Evolutionary conservation across 2,888 invertebrate genomes (phyloP).

Genomic region (Sphaerophoria rueppellii): DNA sequence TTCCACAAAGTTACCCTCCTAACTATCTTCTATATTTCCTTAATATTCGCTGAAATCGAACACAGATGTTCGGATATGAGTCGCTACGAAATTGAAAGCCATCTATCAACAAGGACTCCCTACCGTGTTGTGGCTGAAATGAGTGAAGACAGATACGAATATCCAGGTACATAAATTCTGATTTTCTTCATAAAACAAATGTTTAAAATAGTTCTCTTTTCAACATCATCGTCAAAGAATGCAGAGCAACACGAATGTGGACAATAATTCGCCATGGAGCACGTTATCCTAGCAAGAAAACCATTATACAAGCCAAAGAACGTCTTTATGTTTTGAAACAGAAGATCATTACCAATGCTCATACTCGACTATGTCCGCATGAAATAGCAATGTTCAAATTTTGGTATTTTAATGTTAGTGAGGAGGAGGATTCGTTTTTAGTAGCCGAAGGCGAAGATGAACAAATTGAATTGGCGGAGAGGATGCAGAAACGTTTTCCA

Average conservation of each 20-base stretch:
- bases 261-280: conserved; percentile 90
- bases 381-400: conserved; percentile 82
- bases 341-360: conserved; percentile 80
- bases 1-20: conserved; percentile 45
- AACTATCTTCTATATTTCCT: conserved; percentile 61
- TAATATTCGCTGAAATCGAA: conserved; percentile 60
- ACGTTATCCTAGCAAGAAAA: conserved; percentile 86
- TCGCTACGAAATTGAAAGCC: conserved; percentile 82
- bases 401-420: conserved; percentile 85
- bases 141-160: conserved; percentile 85
- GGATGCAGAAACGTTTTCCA: conserved; percentile 89
- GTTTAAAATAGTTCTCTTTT: background rate
- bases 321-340: conserved; percentile 82
- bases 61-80: conserved; percentile 75
- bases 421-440: conserved; percentile 85
- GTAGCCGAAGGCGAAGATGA: conserved; percentile 90
- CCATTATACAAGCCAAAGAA: conserved; percentile 84
- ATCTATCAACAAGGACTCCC: conserved; percentile 88
- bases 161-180: conserved; percentile 83
- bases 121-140: conserved; percentile 88
- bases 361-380: conserved; percentile 83
- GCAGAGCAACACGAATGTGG: conserved; percentile 88
- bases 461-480: conserved; percentile 87
- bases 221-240: conserved; percentile 82
- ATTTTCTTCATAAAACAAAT: conserved; percentile 12